Evolutionary conservation across 2,888 invertebrate genomes (phyloP), one percentile per base, ranked within the genome.

Genomic region (Drosophila lacicola): DNA sequence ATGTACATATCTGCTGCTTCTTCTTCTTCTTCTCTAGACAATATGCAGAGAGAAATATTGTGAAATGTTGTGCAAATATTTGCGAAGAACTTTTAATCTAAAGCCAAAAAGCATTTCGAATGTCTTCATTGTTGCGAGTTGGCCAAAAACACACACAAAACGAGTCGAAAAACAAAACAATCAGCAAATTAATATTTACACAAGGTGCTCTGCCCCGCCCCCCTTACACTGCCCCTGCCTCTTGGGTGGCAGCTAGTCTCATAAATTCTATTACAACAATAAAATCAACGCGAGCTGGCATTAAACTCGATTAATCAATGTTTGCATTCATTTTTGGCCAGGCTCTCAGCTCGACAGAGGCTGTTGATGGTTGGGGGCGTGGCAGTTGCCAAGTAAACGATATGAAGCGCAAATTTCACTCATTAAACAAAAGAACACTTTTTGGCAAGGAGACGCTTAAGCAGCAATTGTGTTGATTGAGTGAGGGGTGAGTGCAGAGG

Each of bases 241-340:
- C 41, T 10, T 36, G 49, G 44, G 17, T 10, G 62, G 34, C 37
- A 53, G 21, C 37, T 74, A 29, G 56, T 68, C 84, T 86, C 86
- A 84, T 84, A 88, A 88, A 89, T 84, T 69, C 55, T 29, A 25
- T 39, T 47, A 46, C 61, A 74, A 73, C 67, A 80, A 81, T 78
- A 64, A 88, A 82, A 81, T 82, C 83, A 80, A 82, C 67, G 71
- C 57, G 34, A 76, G 46, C 45, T 55, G 46, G 45, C 58, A 70
- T 44, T 70, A 78, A 90, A 90, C 79, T 90, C 89, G 78, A 90
- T 90, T 89, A 90, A 89, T 83, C 81, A 81, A 81, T 90, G 83
- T 90, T 89, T 89, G 86, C 78, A 70, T 73, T 77, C 33, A 84
- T 76, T 80, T 75, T 56, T 47, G 60, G 39, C 50, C 36, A 33